Conservation (phyloP, 2,888 invertebrate species). For the Pristionchus fissidentatus region DNA sequence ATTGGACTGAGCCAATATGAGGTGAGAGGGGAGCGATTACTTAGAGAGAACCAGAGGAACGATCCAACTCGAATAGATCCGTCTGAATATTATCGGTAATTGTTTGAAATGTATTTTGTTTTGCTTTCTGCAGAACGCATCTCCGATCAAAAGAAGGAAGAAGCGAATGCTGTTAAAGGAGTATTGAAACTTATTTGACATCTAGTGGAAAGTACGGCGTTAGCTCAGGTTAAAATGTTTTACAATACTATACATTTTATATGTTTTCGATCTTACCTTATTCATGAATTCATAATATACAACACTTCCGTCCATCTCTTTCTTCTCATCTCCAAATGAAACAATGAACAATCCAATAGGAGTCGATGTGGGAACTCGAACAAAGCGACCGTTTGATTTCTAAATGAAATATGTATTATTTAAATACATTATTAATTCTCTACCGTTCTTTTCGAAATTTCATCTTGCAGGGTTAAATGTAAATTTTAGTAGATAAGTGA, state of each 20-base stretch:
- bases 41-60: slow-evolving; percentile 86
- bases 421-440: too few species aligned
- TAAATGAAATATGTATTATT: too few species aligned
- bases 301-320: not conserved
- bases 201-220: not conserved
- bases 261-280: slow-evolving; percentile 9
- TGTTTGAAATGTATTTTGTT: not conserved
- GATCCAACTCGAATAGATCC: slow-evolving; percentile 86
- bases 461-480: too few species aligned
- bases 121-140: too few species aligned
- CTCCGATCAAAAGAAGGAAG: too few species aligned
- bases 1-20: slow-evolving; percentile 79
- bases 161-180: too few species aligned
- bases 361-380: slow-evolving; percentile 33
- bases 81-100: slow-evolving; percentile 7
- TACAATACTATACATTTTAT: too few species aligned
- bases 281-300: slow-evolving; percentile 43
- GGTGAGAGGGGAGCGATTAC: slow-evolving; percentile 86
- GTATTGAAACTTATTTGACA: not conserved
- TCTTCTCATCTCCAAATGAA: not conserved
- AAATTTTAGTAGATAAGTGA: too few species aligned
- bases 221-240: not conserved
- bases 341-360: slow-evolving; percentile 32
- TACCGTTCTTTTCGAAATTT: too few species aligned
- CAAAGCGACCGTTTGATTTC: slow-evolving; percentile 8